Evolutionary conservation across 2,797 vertebrate genomes (phyloP), one percentile per base, ranked within the genome.

Genomic region (Alexandromys oeconomus): DNA sequence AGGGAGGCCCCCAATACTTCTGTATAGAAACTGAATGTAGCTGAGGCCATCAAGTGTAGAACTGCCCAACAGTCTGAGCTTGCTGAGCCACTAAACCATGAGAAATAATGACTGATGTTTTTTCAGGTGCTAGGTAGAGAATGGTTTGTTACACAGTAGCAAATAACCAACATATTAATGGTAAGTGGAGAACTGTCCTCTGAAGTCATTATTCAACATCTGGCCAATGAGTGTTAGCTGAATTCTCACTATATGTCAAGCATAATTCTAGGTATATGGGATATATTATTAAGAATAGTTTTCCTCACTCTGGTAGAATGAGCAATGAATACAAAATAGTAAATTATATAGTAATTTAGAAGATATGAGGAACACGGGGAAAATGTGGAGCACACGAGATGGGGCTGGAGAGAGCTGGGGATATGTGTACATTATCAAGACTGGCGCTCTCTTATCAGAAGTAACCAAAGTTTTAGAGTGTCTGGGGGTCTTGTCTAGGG

Each of bases 211-310:
- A 78, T 25, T 95, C 11, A 94, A 86, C 17, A 71, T 69, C n/a
- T 23, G 67, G n/a, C 23, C 61, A 92, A 9, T 77, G 27, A 91
- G 46, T 90, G 92, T 80, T 69, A 81, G 17, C 31, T 15, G 31
- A 88, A 8, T 9, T 46, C 48, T 80, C 77, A 57, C 40, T 59
- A 48, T 51, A 54, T 63, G 23, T 63, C 48, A 96, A 82, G 23
- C n/a, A 92, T 15, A 94, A 85, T 65, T 89, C 25, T 40, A 63
- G 6, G 21, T 80, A 65, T 80, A 5, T 96, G 25, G 48, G 74
- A 40, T 87, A 37, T 7, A 88, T 51, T 21, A 54, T 87, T 94
- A 93, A 96, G 74, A 69, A 96, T 69, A 81, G 48, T 14, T 94
- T 78, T 43, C 29, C 43, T 78, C 69, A 25, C 25, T 29, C 11